Conservation (phyloP, 2,113 vertebrate genomes). For the Platichthys stellatus region DNA sequence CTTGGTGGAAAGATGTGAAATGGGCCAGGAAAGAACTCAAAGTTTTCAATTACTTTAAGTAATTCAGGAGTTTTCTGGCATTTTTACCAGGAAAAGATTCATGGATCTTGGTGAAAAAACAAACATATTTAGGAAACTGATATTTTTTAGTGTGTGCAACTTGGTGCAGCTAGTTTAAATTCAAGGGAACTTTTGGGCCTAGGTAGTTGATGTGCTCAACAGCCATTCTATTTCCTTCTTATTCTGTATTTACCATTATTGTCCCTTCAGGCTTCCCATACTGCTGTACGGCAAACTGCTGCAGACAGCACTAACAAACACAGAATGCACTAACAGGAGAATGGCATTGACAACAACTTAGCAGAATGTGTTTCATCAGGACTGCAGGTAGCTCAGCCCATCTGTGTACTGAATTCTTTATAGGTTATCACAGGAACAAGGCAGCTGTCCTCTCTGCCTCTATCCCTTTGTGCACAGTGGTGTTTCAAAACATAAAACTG, state of each 20-base stretch:
- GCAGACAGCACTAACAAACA: constrained; percentile 10
- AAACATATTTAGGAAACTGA: no score
- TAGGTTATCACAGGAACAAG: constrained; percentile 52
- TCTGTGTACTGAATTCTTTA: constrained; percentile 56
- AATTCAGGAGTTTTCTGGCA: no score
- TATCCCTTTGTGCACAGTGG: constrained; percentile 1
- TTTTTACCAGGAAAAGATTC: no score
- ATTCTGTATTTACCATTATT: neutral
- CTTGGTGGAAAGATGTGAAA: no score
- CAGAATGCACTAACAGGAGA: constrained; percentile 14
- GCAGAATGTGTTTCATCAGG: constrained; percentile 31
- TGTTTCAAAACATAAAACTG: constrained; percentile 14
- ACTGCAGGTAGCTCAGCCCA: constrained; percentile 43
- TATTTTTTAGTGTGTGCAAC: no score
- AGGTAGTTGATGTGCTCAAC: neutral
- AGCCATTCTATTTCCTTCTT: neutral
- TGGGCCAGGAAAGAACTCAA: no score
- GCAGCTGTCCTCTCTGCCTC: constrained; percentile 29
- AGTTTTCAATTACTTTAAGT: no score
- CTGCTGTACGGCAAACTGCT: neutral
- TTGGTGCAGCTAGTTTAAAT: no score
- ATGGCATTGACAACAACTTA: constrained; percentile 30
- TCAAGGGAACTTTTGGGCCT: no score
- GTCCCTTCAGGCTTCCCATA: neutral
- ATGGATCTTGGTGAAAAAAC: no score